phyloP scores from a whole-genome alignment of 2,113 vertebrate species.

The Pachyramphus minor region DNA sequence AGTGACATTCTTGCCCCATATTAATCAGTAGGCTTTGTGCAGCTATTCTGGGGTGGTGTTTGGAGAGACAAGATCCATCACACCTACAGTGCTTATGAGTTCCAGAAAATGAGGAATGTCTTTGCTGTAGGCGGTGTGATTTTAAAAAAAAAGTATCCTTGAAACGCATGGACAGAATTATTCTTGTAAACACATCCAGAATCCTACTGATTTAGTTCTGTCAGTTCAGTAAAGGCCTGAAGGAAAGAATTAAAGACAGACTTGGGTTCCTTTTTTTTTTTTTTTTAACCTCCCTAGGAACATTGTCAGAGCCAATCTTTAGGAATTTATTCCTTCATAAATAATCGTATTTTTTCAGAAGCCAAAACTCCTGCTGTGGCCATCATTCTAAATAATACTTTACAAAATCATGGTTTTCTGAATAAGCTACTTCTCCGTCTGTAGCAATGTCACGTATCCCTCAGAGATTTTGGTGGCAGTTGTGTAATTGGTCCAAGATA shows the following conservation, averaged over 20 bases:
- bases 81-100: neutral
- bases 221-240: neutral
- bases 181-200: neutral
- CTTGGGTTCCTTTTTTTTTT: neutral
- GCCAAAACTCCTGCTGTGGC: neutral
- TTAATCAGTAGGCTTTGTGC: slow-evolving; percentile 17
- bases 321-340: neutral
- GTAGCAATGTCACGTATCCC: too few species aligned
- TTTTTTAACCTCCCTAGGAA: neutral
- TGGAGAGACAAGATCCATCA: neutral
- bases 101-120: neutral
- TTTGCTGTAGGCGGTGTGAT: neutral
- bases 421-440: neutral
- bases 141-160: neutral
- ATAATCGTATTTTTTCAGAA: neutral
- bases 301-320: neutral
- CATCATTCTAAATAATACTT: neutral
- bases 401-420: neutral
- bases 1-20: neutral
- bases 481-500: accelerated
- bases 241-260: neutral
- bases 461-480: neutral
- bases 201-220: neutral
- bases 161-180: neutral
- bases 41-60: slow-evolving; percentile 26